phyloP scores from a whole-genome alignment of 2,888 invertebrate species.

The Stramonita haemastoma region DNA sequence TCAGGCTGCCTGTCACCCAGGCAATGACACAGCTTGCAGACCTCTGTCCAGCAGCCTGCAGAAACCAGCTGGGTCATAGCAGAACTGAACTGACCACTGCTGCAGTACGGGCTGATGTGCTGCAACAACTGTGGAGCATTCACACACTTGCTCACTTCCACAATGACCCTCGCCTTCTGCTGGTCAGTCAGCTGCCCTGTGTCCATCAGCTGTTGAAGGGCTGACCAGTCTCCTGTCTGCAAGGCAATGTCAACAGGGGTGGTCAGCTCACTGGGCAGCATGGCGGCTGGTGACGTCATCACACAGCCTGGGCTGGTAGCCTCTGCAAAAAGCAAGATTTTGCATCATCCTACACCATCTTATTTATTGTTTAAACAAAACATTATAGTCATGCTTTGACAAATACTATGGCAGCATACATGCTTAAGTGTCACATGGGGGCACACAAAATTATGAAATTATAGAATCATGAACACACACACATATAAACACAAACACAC shows the following conservation, averaged over 20 bases:
- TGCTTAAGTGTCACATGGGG: too few species aligned
- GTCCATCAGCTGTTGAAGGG: neutral
- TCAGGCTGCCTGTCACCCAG: neutral
- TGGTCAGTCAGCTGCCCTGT: constrained; percentile 2
- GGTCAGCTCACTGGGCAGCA: neutral
- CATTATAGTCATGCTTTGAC: too few species aligned
- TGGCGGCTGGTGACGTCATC: neutral
- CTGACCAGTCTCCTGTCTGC: neutral
- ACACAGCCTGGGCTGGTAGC: neutral
- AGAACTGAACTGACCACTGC: neutral
- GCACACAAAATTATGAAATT: too few species aligned
- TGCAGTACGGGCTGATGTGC: neutral
- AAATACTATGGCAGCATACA: too few species aligned
- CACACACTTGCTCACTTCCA: neutral
- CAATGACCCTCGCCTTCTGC: neutral
- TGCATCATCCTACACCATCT: too few species aligned
- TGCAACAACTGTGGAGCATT: neutral
- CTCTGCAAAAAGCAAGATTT: too few species aligned
- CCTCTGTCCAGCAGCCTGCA: neutral
- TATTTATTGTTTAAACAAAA: too few species aligned
- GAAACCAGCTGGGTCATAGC: neutral
- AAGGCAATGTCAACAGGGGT: neutral
- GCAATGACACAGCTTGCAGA: neutral
- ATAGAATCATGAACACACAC: too few species aligned
- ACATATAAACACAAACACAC: too few species aligned